These are phyloP conservation scores for Spatulosminthurus flaviceps DNA, from an alignment of 2,888 invertebrate genomes.

Conservation along the genomic window DNA sequence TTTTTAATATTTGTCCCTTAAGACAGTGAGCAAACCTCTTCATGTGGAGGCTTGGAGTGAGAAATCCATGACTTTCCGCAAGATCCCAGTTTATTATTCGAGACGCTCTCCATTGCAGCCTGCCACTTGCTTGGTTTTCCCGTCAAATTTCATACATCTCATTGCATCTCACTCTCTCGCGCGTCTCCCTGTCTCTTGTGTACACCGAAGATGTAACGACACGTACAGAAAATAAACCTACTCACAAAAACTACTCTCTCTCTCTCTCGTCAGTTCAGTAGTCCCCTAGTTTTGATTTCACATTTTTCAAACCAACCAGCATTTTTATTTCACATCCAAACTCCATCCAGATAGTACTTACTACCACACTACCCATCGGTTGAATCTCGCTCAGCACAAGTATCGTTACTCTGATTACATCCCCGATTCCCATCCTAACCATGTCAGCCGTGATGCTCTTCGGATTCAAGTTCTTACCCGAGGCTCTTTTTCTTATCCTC, in stretches of 20 bases:
- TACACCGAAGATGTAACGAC: not conserved
- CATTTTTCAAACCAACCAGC: slow-evolving; percentile 9
- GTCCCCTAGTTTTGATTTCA: slow-evolving; percentile 4
- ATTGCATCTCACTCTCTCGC: slow-evolving; percentile 13
- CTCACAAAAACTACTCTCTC: not conserved
- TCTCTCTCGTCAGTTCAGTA: not conserved
- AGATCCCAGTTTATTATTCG: slow-evolving; percentile 15
- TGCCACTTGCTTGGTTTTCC: slow-evolving; percentile 15
- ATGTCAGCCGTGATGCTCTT: not conserved
- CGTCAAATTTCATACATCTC: slow-evolving; percentile 18
- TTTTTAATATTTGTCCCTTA: not conserved
- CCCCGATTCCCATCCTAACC: not conserved
- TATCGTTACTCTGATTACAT: slow-evolving; percentile 6
- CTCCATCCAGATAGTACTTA: not conserved
- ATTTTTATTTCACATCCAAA: not conserved
- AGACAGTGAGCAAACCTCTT: not conserved
- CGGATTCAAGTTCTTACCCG: not conserved
- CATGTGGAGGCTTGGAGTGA: slow-evolving; percentile 7
- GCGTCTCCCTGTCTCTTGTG: not conserved
- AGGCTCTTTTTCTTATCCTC: not conserved
- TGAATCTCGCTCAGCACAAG: not conserved
- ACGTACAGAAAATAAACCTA: not conserved
- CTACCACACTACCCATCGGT: too few relatives aligned
- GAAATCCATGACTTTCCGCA: slow-evolving; percentile 14
- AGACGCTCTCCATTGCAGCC: slow-evolving; percentile 9